Conservation (phyloP, 2,113 vertebrate genomes). For the Ptilonorhynchus violaceus region DNA sequence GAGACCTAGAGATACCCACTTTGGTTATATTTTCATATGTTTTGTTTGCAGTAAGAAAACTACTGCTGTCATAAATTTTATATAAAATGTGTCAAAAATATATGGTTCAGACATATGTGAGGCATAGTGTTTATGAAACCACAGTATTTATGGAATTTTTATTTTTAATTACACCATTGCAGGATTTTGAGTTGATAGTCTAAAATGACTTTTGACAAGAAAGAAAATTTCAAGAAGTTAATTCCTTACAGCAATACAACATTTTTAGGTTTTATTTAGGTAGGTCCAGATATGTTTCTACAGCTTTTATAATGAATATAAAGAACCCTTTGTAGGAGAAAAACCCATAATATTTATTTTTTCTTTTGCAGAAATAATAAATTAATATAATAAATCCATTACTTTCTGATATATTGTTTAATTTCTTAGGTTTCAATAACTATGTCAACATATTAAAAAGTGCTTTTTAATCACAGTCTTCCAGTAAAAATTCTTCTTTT, state of each 20-base stretch:
- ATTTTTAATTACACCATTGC: not conserved
- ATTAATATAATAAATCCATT: not conserved
- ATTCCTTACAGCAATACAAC: not conserved
- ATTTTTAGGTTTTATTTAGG: not conserved
- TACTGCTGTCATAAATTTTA: not conserved
- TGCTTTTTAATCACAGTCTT: not conserved
- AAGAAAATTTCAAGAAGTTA: not conserved
- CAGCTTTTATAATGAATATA: not conserved
- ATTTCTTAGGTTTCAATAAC: not conserved
- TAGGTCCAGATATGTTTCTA: not conserved
- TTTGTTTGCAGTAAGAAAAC: not conserved
- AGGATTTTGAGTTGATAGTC: not conserved
- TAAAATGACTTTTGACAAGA: not conserved
- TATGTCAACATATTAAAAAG: not conserved
- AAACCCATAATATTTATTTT: rapidly evolving
- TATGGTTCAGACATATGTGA: not conserved
- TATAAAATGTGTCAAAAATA: not conserved
- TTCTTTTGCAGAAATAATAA: not conserved
- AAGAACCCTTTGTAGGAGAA: rapidly evolving
- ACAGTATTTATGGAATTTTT: not conserved
- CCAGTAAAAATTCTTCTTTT: not conserved
- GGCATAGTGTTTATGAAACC: not conserved
- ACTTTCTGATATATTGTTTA: not conserved
- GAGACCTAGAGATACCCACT: not conserved
- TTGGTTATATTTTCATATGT: not conserved